These are phyloP conservation scores for Macrotus californicus DNA, from an alignment of 2,113 vertebrate genomes.

Conservation along the genomic window DNA sequence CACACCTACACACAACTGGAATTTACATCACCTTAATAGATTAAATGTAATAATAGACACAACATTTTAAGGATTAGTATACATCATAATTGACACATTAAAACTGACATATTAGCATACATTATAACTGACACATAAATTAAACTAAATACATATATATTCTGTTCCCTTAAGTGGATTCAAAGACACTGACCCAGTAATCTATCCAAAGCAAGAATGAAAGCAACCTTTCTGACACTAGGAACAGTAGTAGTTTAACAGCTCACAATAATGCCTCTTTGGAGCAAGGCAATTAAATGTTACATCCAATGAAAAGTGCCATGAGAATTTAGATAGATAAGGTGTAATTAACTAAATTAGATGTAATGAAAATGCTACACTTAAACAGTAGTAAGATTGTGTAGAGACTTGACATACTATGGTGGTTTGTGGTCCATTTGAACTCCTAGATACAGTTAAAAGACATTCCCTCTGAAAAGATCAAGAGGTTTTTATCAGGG, in stretches of 20 bases:
- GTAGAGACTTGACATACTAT: conserved; percentile 64
- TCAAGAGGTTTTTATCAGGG: conserved; percentile 57
- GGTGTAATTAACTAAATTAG: conserved; percentile 73
- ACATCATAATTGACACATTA: background rate
- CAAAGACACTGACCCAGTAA: background rate
- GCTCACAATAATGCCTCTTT: conserved; percentile 20
- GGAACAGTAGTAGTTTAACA: background rate
- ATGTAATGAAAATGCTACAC: conserved; percentile 68
- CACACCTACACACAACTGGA: background rate
- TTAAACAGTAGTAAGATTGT: conserved; percentile 57
- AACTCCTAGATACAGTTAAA: conserved; percentile 68
- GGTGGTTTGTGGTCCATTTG: conserved; percentile 55
- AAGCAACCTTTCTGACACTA: background rate
- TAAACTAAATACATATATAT: background rate
- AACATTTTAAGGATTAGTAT: background rate
- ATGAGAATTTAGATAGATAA: conserved; percentile 63
- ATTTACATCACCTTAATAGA: background rate
- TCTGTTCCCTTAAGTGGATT: background rate
- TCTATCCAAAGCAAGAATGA: background rate
- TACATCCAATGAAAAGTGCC: conserved; percentile 40
- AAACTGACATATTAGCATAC: background rate
- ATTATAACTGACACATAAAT: background rate
- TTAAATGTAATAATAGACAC: background rate
- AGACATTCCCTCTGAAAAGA: conserved; percentile 57
- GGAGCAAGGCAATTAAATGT: conserved; percentile 65